Percentiles rank a stretch among this genome's conserved stretches.
Conservation (phyloP, 1,140 invertebrate genomes). For the Brachionus calyciflorus region DNA sequence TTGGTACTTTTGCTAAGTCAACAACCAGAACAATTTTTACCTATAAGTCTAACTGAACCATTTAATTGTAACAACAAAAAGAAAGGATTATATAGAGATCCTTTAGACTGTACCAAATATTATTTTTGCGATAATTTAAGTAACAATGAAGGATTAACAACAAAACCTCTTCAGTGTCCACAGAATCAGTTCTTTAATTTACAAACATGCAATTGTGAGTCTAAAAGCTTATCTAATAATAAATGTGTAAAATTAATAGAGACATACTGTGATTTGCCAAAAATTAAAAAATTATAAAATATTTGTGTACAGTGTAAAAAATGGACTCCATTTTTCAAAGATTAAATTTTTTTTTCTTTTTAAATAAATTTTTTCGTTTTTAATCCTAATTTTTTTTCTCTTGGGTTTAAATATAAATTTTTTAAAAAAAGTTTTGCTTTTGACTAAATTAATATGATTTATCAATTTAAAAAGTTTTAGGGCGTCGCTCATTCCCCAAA, state of each 20-base stretch:
- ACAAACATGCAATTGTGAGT: neutral
- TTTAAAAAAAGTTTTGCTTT: no score
- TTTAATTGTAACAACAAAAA: conserved; percentile 26
- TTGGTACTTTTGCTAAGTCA: conserved; percentile 16
- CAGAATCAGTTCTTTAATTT: conserved; percentile 7
- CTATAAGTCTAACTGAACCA: neutral
- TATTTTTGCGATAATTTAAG: conserved; percentile 42
- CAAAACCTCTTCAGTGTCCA: conserved; percentile 12
- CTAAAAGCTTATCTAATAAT: no score
- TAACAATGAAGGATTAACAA: neutral
- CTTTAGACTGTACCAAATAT: conserved; percentile 40
- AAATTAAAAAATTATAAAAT: conserved; percentile 27
- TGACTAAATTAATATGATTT: no score
- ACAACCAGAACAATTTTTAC: conserved; percentile 20
- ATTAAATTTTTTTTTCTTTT: neutral
- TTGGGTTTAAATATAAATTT: no score
- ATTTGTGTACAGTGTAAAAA: conserved; percentile 24
- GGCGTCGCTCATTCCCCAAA: no score
- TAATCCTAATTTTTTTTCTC: neutral
- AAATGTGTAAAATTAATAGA: conserved; percentile 33
- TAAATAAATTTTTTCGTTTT: no score
- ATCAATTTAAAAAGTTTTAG: no score
- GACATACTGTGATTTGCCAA: conserved; percentile 28
- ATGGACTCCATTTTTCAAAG: neutral
- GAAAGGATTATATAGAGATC: conserved; percentile 35